Conservation (phyloP, 1,140 invertebrate genomes). For the Sarcophaga peregrina region DNA sequence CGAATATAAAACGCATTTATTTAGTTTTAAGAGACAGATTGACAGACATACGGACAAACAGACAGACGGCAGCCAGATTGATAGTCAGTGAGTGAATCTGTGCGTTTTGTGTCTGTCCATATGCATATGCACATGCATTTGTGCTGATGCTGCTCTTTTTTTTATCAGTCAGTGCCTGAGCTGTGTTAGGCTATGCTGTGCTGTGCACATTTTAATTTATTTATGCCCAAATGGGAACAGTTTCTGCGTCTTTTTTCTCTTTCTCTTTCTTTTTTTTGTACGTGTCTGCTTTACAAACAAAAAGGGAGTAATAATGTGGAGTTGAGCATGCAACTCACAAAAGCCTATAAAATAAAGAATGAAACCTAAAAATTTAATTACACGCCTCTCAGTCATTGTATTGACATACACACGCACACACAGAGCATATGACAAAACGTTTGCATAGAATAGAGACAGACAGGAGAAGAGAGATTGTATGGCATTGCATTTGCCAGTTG, state of each 20-base stretch:
- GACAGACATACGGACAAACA: too few relatives aligned
- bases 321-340: not conserved
- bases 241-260: not conserved
- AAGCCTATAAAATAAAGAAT: not conserved
- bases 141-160: too few relatives aligned
- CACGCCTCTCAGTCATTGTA: constrained; percentile 30
- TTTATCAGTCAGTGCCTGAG: too few relatives aligned
- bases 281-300: not conserved
- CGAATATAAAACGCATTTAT: too few relatives aligned
- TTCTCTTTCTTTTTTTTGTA: not conserved
- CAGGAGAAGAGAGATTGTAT: not conserved
- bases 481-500: not conserved
- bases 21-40: too few relatives aligned
- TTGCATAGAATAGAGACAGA: not conserved
- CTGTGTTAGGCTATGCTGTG: too few relatives aligned
- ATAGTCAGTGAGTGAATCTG: too few relatives aligned
- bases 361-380: constrained; percentile 37
- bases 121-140: too few relatives aligned
- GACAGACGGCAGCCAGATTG: too few relatives aligned
- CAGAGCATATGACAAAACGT: not conserved
- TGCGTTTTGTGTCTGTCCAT: too few relatives aligned
- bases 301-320: not conserved
- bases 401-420: not conserved
- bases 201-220: too few relatives aligned
- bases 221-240: constrained; percentile 18